Evolutionary conservation across 2,797 vertebrate genomes (phyloP).

Genomic region (Dipus sagitta): DNA sequence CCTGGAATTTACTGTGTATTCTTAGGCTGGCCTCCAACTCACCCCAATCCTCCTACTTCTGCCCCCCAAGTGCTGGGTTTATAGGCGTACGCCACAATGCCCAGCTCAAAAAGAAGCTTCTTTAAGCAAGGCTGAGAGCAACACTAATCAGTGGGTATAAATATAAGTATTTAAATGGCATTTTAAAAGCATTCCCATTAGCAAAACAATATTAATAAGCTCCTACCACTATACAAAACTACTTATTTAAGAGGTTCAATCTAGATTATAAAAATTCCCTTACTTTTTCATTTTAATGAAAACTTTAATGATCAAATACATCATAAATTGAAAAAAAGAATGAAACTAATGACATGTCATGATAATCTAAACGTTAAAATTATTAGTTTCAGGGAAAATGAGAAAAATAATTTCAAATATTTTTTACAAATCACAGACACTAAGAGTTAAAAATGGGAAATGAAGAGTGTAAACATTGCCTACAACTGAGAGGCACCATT

Average conservation of each 20-base stretch:
- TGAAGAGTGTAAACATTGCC: not conserved
- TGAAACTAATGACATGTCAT: not conserved
- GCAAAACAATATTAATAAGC: no score
- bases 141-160: no score
- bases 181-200: no score
- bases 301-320: not conserved
- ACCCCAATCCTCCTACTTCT: no score
- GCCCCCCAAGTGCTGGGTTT: no score
- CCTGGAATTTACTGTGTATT: no score
- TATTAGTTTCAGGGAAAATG: not conserved
- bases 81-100: no score
- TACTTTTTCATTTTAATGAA: not conserved
- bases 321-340: not conserved
- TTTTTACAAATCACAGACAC: constrained; percentile 1
- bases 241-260: not conserved
- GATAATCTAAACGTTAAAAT: not conserved
- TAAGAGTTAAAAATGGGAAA: not conserved
- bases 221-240: not conserved
- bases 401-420: not conserved
- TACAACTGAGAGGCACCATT: not conserved
- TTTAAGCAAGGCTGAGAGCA: no score
- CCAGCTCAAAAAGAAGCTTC: no score
- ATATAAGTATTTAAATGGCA: no score
- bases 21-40: no score
- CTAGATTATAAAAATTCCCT: not conserved